These are phyloP conservation scores for Spodoptera litura DNA, from an alignment of 1,140 invertebrate genomes.

Conservation along the genomic window DNA sequence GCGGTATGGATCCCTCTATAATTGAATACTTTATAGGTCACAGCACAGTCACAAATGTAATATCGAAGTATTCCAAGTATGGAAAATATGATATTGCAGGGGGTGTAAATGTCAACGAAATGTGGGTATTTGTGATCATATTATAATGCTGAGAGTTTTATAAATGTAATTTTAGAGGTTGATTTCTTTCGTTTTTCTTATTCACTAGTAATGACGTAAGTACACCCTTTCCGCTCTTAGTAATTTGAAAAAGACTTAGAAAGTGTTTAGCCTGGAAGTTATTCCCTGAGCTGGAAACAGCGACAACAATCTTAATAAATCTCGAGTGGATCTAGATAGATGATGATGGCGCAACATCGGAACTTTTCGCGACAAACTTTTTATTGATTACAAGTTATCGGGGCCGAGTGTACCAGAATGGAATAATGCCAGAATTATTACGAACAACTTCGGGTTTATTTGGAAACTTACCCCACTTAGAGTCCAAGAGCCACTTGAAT, in stretches of 20 bases:
- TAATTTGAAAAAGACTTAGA: not conserved
- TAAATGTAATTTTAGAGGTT: not conserved
- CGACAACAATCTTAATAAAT: slow-evolving; percentile 23
- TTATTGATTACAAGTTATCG: slow-evolving; percentile 40
- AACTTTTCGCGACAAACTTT: slow-evolving; percentile 23
- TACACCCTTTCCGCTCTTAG: too few relatives aligned
- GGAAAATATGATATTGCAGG: not conserved
- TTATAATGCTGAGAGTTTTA: too few relatives aligned
- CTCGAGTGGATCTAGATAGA: slow-evolving; percentile 7
- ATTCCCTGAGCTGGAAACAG: not conserved
- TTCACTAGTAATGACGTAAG: too few relatives aligned
- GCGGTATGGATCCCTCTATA: slow-evolving; percentile 29
- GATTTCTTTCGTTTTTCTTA: too few relatives aligned
- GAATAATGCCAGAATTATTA: slow-evolving; percentile 38
- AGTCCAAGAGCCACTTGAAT: slow-evolving; percentile 16
- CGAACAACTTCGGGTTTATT: slow-evolving; percentile 19
- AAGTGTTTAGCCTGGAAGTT: not conserved
- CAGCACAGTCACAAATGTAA: slow-evolving; percentile 11
- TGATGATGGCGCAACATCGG: not conserved
- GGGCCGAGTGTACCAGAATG: slow-evolving; percentile 23
- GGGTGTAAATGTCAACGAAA: not conserved
- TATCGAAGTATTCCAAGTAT: not conserved
- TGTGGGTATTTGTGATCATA: too few relatives aligned
- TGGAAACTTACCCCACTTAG: slow-evolving; percentile 13
- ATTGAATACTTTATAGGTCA: slow-evolving; percentile 40